Base-by-base conservation (phyloP, 2,113 vertebrate genomes). In the Rynchops niger region DNA sequence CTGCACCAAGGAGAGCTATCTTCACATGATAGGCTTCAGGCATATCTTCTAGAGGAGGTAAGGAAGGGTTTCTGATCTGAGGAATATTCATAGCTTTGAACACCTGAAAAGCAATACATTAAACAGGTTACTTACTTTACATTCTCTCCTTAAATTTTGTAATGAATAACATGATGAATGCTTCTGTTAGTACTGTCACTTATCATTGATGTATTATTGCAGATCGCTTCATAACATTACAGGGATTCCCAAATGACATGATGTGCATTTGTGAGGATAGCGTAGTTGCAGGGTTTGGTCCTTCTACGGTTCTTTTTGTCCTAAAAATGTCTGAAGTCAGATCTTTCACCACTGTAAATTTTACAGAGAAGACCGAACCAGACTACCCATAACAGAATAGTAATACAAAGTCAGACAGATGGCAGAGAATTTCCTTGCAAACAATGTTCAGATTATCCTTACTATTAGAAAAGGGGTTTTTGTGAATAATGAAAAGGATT, bases 31-130 rank as follows among this genome's bases (percentile, higher is more conserved):
- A 99, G 11, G 97, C 96, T 90, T 97, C 91, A 30, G 98, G 98
- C 98, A 99, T 98, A 20, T 98, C 91, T 74, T 98, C 97, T 1
- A 76, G 58, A 52, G 97, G 92, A 69, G 97, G 98, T 55, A 99
- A 96, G 22, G 92, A 97, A 26, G 98, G 98, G 91, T 97, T 98
- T 88, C 98, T 97, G 86, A 98, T 98, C 95, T 99, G 99, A 81
- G 98, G 98, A 85, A 99, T 98, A 78, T 98, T 98, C 98, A 99
- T 99, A 87, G 97, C 98, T 97, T 98, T 98, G 96, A 99, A 99
- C 42, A 99, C 97, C 99, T 99, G 87, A n/a, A 91, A 96, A 97
- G 38, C 45, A 94, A 97, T 10, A 88, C 42, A 82, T 72, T 85
- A 49, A 52, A 76, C 45, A 67, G 16, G 67, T 97, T 97, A 97